These are phyloP conservation scores for Heliocidaris tuberculata DNA, from an alignment of 35 echinoderm and acorn worm genomes.

Conservation along the genomic window DNA sequence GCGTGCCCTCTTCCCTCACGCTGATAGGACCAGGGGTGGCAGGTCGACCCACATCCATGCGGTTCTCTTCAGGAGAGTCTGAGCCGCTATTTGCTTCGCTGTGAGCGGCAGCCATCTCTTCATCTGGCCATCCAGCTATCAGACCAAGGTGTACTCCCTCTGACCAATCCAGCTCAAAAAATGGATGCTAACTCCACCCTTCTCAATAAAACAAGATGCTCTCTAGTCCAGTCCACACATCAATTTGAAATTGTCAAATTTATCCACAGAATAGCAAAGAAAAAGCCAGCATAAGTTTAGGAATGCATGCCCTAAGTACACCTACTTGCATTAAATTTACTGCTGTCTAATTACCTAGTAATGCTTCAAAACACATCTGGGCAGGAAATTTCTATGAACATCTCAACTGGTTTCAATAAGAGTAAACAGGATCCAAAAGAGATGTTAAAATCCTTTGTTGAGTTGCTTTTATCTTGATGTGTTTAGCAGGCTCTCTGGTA, in stretches of 20 bases:
- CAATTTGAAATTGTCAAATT: background rate
- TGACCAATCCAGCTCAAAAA: constrained; percentile 39
- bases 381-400: background rate
- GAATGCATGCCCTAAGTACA: background rate
- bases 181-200: background rate
- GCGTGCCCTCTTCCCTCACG: constrained; percentile 55
- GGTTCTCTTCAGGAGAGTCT: constrained; percentile 39
- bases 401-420: background rate
- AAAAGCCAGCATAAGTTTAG: background rate
- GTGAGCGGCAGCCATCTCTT: constrained; percentile 36
- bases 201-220: background rate
- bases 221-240: background rate
- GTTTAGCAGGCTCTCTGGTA: no score
- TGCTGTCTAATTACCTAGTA: background rate
- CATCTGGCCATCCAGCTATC: constrained; percentile 34
- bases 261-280: background rate
- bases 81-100: constrained; percentile 18
- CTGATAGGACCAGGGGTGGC: constrained; percentile 35
- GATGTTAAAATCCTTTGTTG: background rate
- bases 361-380: background rate
- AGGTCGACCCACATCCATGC: constrained; percentile 32
- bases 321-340: background rate
- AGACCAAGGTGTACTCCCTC: background rate
- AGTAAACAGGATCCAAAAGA: background rate
- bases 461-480: no score